Conservation (phyloP, 2,113 vertebrate genomes). For the Solenodon paradoxus region DNA sequence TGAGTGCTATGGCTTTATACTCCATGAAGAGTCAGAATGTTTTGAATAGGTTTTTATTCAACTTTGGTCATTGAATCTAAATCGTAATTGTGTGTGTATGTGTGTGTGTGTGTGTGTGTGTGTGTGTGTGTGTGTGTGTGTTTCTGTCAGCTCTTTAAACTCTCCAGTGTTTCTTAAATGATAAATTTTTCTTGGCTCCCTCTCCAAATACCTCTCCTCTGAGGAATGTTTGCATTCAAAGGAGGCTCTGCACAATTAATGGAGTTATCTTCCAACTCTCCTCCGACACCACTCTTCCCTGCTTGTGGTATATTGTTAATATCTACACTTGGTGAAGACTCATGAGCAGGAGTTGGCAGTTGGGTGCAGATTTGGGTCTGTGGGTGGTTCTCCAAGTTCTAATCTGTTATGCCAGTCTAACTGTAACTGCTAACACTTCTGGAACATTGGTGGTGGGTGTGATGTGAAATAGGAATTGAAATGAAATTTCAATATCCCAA, state of each 20-base stretch:
- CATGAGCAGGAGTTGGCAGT: neutral
- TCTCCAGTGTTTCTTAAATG: neutral
- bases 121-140: neutral
- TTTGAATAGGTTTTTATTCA: neutral
- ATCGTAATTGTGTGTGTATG: no score
- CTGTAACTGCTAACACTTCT: neutral
- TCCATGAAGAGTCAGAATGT: neutral
- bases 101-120: no score
- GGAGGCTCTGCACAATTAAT: neutral
- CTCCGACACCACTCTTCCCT: neutral
- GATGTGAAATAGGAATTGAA: no score
- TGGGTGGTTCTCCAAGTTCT: neutral
- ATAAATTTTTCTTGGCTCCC: neutral
- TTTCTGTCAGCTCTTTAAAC: neutral
- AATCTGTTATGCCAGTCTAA: neutral
- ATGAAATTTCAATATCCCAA: no score
- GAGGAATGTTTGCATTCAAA: neutral
- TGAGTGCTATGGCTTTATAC: accelerated
- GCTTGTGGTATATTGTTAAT: neutral
- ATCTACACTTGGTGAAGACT: neutral
- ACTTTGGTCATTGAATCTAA: neutral
- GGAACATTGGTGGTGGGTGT: no score
- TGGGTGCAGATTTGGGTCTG: neutral
- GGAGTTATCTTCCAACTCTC: neutral
- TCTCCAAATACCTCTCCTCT: neutral